Conservation (phyloP, 2,113 vertebrate genomes). For the Oncorhynchus nerka region DNA sequence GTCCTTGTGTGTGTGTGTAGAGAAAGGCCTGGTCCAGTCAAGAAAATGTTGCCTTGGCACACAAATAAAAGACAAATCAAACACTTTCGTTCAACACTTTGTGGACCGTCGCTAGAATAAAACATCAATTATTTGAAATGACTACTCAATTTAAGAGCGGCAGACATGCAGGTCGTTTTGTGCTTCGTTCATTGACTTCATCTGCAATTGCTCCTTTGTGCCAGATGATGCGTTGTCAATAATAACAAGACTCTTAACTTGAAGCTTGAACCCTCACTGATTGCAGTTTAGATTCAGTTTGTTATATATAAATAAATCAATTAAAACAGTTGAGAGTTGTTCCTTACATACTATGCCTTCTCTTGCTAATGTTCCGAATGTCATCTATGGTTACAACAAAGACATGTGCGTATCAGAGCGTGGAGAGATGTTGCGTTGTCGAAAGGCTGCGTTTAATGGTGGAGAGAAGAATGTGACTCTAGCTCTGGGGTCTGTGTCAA, state of each 20-base stretch:
- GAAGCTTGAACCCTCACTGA: constrained; percentile 6
- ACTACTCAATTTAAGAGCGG: constrained; percentile 53
- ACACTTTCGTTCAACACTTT: constrained; percentile 45
- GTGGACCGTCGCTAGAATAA: constrained; percentile 24
- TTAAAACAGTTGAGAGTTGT: background rate
- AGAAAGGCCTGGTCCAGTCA: background rate
- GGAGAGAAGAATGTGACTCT: background rate
- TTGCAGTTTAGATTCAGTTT: constrained; percentile 7
- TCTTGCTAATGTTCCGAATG: background rate
- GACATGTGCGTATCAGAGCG: constrained; percentile 8
- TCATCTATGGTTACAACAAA: background rate
- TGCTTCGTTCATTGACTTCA: constrained; percentile 43
- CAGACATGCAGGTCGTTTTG: constrained; percentile 42
- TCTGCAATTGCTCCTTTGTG: constrained; percentile 49
- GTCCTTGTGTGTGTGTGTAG: constrained; percentile 2
- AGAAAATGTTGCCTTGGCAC: background rate
- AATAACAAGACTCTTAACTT: constrained; percentile 23
- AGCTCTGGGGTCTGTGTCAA: too few species aligned
- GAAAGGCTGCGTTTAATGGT: background rate
- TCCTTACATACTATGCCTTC: constrained; percentile 16
- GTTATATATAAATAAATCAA: background rate
- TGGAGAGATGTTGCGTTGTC: constrained; percentile 15
- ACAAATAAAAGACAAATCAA: constrained; percentile 36
- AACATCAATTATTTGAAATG: constrained; percentile 60
- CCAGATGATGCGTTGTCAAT: constrained; percentile 47